Evolutionary conservation across 2,888 invertebrate genomes (phyloP).

Genomic region (Ephialtes manifestator): DNA sequence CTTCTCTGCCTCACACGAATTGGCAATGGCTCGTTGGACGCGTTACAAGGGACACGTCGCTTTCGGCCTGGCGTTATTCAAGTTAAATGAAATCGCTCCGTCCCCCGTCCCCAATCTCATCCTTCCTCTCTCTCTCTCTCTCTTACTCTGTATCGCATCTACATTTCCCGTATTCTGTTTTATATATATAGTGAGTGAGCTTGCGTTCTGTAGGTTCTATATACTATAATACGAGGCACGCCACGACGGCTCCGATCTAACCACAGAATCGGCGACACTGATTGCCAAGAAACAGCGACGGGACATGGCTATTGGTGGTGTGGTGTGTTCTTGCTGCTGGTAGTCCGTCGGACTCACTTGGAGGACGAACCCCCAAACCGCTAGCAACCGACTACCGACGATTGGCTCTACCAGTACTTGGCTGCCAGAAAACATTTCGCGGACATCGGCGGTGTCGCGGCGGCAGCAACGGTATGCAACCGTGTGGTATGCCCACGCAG

Average conservation of each 20-base stretch:
- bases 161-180: slow-evolving; percentile 15
- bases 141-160: slow-evolving; percentile 22
- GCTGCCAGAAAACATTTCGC: slow-evolving; percentile 64
- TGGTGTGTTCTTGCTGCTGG: slow-evolving; percentile 7
- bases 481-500: slow-evolving; percentile 68
- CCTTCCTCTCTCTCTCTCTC: neutral
- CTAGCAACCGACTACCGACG: slow-evolving; percentile 51
- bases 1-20: slow-evolving; percentile 53
- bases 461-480: slow-evolving; percentile 44
- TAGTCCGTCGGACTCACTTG: slow-evolving; percentile 22
- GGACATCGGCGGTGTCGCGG: slow-evolving; percentile 51
- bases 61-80: slow-evolving; percentile 62
- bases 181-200: neutral
- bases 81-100: slow-evolving; percentile 62
- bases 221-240: slow-evolving; percentile 33
- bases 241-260: slow-evolving; percentile 64
- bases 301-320: slow-evolving; percentile 23
- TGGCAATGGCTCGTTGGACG: slow-evolving; percentile 70
- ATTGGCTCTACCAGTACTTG: slow-evolving; percentile 59
- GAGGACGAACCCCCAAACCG: slow-evolving; percentile 40
- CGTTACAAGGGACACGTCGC: slow-evolving; percentile 69
- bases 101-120: neutral
- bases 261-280: slow-evolving; percentile 63
- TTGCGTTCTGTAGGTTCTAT: neutral
- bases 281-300: slow-evolving; percentile 66